These are phyloP conservation scores for Iselma pallidipennis DNA, from an alignment of 2,888 invertebrate genomes.

Conservation along the genomic window DNA sequence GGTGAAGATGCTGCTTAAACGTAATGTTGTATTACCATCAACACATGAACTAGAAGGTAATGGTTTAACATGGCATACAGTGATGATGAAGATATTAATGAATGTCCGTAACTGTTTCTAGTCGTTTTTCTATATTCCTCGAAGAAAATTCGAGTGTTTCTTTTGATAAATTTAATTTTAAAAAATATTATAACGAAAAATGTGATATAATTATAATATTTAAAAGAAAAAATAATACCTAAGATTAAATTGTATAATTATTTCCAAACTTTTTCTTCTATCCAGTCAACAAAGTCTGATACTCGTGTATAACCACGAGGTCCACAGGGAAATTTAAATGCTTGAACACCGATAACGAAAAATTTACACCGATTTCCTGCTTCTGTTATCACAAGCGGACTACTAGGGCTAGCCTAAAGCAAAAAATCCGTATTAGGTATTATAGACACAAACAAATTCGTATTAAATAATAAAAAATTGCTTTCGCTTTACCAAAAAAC, in stretches of 20 bases:
- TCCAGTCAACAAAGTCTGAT: conserved; percentile 62
- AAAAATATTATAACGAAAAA: conserved; percentile 7
- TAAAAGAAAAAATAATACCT: conserved; percentile 13
- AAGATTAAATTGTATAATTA: not conserved
- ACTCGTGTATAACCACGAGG: conserved; percentile 65
- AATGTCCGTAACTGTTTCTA: conserved; percentile 49
- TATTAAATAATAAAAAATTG: too few species aligned
- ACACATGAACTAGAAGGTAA: conserved; percentile 81
- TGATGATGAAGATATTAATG: conserved; percentile 59
- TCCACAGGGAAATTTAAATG: conserved; percentile 63
- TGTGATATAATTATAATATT: conserved; percentile 16
- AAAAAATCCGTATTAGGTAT: not conserved
- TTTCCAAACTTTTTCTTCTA: conserved; percentile 63
- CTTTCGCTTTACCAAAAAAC: too few species aligned
- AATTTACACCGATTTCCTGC: conserved; percentile 62
- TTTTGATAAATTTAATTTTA: not conserved
- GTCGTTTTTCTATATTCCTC: conserved; percentile 25
- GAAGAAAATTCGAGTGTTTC: not conserved
- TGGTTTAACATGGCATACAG: conserved; percentile 82
- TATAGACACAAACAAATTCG: not conserved
- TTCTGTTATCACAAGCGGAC: conserved; percentile 65
- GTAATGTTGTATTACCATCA: conserved; percentile 83
- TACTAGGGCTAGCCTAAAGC: conserved; percentile 74
- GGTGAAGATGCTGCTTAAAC: too few species aligned
- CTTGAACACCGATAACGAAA: conserved; percentile 63